Evolutionary conservation across 1,140 invertebrate species (phyloP), one percentile per base, ranked within the genome.

Genomic region (Cotesia chilonis): DNA sequence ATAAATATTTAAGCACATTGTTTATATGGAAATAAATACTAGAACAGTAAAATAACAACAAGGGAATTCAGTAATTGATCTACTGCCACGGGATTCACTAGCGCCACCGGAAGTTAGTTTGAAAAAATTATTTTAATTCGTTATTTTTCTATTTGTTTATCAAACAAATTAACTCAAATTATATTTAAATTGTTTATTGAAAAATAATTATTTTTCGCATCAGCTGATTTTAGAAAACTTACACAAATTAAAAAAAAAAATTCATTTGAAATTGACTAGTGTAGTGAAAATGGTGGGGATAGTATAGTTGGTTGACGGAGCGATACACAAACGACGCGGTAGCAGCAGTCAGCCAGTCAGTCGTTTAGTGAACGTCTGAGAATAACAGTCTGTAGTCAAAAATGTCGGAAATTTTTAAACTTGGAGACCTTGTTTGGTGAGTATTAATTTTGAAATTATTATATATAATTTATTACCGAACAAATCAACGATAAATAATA

Each of bases 351-450:
- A 17, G 17, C 17, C 75, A 81, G 77, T 80, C 82, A 87, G 85
- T 87, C 77, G 84, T 80, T 84, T 80, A 80, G 78, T 80, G 83
- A 83, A 79, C 80, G 82, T 82, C 66, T 72, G 60, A n/a, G 65
- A 63, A 51, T 65, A 7, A 51, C 54, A 74, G 65, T 38, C 52
- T 75, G 12, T 70, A 12, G 41, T 72, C 52, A 47, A 64, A 73
- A 74, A 91, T 91, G 91, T 87, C 88, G 76, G 88, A 90, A 73
- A 85, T 88, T 78, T 92, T 89, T 79, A 92, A 93, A 88, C 85
- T 92, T 75, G 92, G 92, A 74, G 92, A 93, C 88, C 83, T 93
- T 75, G 92, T 94, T 70, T 93, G 92, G 92, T 93, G 89, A 87
- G 90, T 89, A 83, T 80, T 70, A 65, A 76, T 72, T 72, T 74